Base-by-base conservation (phyloP, 2,888 invertebrate species). In the Tolmerus cingulatus region DNA sequence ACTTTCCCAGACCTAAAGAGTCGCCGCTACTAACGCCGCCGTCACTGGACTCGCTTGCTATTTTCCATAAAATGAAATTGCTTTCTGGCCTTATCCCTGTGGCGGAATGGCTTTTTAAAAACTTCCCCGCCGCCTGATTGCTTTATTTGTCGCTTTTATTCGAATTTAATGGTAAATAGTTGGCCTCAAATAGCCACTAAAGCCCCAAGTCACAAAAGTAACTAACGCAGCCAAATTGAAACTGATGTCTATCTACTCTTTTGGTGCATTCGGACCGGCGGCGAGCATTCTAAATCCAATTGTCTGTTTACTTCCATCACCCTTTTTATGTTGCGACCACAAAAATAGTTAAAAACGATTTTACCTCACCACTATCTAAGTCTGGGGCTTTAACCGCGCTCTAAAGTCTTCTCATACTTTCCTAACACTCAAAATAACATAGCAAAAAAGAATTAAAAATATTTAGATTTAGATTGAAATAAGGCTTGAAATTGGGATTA, bases 1-100 rank as follows among this genome's bases (percentile, higher is more conserved):
- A 23, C n/a, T 81, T 34, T 34, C 55, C 8, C 23, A 81, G 23
- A 55, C 81, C 43, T 3, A 43, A 37, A 77, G 19, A 19, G n/a
- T 19, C 40, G 78, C 37, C 37, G 40, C 37, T 19, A 12, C 23
- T 43, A 76, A 37, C 19, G 16, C 19, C 23, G 9, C 43, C 23
- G 9, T n/a, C 43, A 34, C 78, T 78, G 66, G 43, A 84, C 84
- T 76, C 37, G 37, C 37, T 66, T 66, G 43, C 16, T 57, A 84
- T 84, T 84, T 34, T 84, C 66, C 84, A 84, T 84, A 84, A 84
- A 84, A 84, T 40, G 74, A 66, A 74, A 84, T 84, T 84, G 84
- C 84, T 66, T 84, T 66, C 23, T 66, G 40, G 74, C 84, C 40
- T 34, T 66, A 84, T 74, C 27, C 84, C 40, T 16, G 66, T 23